phyloP scores from a whole-genome alignment of 1,140 invertebrate species.

The Eumaeus atala region DNA sequence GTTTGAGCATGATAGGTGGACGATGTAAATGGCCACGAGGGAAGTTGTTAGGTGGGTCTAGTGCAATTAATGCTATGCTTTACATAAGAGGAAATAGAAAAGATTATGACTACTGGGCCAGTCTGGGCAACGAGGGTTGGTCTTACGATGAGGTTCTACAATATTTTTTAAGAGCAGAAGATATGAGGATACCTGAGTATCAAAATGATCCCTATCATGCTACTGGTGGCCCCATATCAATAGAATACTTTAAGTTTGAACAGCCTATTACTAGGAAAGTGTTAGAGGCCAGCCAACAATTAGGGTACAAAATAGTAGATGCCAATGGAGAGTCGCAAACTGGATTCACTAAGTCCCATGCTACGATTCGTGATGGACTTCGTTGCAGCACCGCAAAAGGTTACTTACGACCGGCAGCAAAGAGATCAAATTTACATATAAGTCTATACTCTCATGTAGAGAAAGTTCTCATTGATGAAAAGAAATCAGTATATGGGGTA shows the following conservation, averaged over 20 bases:
- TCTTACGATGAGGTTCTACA: conserved; percentile 85
- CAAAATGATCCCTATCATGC: conserved; percentile 80
- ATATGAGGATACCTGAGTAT: conserved; percentile 78
- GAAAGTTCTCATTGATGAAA: conserved; percentile 77
- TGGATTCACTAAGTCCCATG: conserved; percentile 83
- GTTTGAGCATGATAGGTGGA: conserved; percentile 77
- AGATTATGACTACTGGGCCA: conserved; percentile 90
- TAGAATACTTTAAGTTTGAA: conserved; percentile 79
- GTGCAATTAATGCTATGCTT: conserved; percentile 91
- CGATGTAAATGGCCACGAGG: conserved; percentile 83
- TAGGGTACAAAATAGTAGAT: conserved; percentile 83
- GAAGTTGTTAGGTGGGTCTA: conserved; percentile 88
- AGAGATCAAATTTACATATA: conserved; percentile 84
- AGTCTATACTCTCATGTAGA: conserved; percentile 79
- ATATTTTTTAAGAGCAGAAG: conserved; percentile 86
- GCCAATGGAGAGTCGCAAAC: conserved; percentile 84
- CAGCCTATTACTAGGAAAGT: conserved; percentile 79
- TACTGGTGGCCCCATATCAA: conserved; percentile 78
- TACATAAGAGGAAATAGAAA: conserved; percentile 88
- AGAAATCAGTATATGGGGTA: conserved; percentile 77
- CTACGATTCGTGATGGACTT: conserved; percentile 86
- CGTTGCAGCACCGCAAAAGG: conserved; percentile 89
- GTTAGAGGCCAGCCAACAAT: conserved; percentile 79
- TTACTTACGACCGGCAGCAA: conserved; percentile 81
- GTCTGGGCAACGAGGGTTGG: conserved; percentile 82